Evolutionary conservation across 1,140 invertebrate species (phyloP).

Genomic region (Hirudo medicinalis): DNA sequence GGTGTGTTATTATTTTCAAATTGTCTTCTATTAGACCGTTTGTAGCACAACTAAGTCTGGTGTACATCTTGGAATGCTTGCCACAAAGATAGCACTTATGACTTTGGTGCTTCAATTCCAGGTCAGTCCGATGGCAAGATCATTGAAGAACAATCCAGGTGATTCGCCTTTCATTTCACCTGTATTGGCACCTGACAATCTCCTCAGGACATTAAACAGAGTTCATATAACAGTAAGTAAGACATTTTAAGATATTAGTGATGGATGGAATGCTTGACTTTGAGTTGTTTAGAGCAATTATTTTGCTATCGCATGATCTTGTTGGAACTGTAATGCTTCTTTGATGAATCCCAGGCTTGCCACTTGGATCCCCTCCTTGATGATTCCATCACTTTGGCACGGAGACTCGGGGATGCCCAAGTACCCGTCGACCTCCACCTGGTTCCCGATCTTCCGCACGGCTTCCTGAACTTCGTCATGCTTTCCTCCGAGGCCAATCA

Average conservation of each 20-base stretch:
- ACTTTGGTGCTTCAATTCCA: background rate
- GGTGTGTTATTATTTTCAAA: background rate
- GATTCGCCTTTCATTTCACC: conserved; percentile 70
- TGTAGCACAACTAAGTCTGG: background rate
- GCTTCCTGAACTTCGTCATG: conserved; percentile 77
- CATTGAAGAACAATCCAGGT: background rate
- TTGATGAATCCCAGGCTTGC: conserved; percentile 51
- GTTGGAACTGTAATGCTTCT: background rate
- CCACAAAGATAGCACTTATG: no score
- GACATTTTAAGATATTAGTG: background rate
- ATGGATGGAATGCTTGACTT: background rate
- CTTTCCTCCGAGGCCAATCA: conserved; percentile 32
- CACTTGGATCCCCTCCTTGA: conserved; percentile 89
- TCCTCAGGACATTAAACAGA: conserved; percentile 62
- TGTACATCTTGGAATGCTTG: no score
- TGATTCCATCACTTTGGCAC: conserved; percentile 88
- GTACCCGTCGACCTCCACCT: conserved; percentile 68
- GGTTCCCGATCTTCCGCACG: conserved; percentile 79
- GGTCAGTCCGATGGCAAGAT: conserved; percentile 14
- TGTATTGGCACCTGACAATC: conserved; percentile 61
- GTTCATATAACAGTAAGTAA: conserved; percentile 62
- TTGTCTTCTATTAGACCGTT: background rate
- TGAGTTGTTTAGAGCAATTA: background rate
- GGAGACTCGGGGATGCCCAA: conserved; percentile 60
- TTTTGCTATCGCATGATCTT: background rate